Conservation (phyloP, 1,140 invertebrate species). For the Ganaspis sp. region DNA sequence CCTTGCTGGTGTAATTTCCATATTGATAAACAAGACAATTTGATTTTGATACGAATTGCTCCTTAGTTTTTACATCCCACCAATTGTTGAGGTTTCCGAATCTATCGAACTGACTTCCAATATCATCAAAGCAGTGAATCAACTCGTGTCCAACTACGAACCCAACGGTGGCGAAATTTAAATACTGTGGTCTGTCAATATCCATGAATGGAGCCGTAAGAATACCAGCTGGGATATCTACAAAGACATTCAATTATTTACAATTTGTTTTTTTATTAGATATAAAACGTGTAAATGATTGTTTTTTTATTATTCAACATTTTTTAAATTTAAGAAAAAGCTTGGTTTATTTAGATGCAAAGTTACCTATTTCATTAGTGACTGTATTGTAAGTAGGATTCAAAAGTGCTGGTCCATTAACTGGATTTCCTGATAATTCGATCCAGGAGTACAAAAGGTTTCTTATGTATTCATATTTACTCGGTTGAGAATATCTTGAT, state of each 20-base stretch:
- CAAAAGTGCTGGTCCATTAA: neutral
- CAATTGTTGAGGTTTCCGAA: conserved; percentile 81
- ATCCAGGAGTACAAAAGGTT: no score
- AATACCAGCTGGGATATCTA: conserved; percentile 85
- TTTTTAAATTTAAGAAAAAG: no score
- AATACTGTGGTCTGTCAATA: conserved; percentile 82
- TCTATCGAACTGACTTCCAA: conserved; percentile 81
- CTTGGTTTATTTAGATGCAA: neutral
- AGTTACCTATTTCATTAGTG: neutral
- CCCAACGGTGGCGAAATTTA: conserved; percentile 86
- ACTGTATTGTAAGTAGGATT: neutral
- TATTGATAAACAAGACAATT: conserved; percentile 85
- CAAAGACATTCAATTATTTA: conserved; percentile 51
- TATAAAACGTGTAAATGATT: neutral
- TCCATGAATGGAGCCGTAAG: conserved; percentile 85
- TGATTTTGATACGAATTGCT: conserved; percentile 78
- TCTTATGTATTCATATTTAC: no score
- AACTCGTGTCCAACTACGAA: conserved; percentile 82
- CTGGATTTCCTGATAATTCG: neutral
- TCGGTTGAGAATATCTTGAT: no score
- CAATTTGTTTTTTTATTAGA: neutral
- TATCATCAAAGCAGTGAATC: conserved; percentile 80
- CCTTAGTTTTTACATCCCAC: conserved; percentile 80
- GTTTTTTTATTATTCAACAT: neutral
- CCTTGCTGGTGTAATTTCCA: conserved; percentile 79